Evolutionary conservation across 2,113 vertebrate species (phyloP).

Genomic region (Calidris pygmaea): DNA sequence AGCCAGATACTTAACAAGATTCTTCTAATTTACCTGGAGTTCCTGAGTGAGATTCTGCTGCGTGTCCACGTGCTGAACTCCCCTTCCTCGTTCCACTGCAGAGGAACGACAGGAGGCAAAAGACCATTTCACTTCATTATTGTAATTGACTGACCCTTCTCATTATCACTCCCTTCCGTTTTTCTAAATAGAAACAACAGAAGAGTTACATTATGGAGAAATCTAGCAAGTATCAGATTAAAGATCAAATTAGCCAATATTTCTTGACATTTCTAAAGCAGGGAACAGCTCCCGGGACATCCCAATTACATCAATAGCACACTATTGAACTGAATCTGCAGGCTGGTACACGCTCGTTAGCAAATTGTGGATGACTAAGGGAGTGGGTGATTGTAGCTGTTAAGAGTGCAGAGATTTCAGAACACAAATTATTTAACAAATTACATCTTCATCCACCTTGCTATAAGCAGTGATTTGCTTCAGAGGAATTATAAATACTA

Average conservation of each 20-base stretch:
- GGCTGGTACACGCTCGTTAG: background rate
- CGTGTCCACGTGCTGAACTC: background rate
- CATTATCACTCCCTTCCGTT: background rate
- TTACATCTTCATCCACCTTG: background rate
- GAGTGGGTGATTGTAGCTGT: background rate
- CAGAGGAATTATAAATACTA: background rate
- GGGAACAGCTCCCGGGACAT: background rate
- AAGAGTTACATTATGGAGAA: background rate
- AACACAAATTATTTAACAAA: background rate
- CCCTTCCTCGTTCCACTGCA: background rate
- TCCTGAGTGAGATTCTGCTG: background rate
- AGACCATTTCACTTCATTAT: background rate
- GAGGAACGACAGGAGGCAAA: background rate
- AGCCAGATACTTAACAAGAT: background rate
- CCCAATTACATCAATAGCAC: background rate
- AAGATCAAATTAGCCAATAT: constrained; percentile 11
- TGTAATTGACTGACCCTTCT: background rate
- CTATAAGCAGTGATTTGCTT: background rate
- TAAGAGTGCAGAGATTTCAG: background rate
- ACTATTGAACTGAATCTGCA: background rate
- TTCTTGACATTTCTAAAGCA: constrained; percentile 8
- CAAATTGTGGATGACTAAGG: background rate
- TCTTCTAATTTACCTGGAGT: background rate
- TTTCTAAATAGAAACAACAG: background rate
- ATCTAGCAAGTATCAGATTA: background rate